A percentile compares a stretch with the other conserved stretches of the same genome.
Evolutionary conservation across 2,888 invertebrate species (phyloP).

Genomic region (Brachyopa scutellaris): DNA sequence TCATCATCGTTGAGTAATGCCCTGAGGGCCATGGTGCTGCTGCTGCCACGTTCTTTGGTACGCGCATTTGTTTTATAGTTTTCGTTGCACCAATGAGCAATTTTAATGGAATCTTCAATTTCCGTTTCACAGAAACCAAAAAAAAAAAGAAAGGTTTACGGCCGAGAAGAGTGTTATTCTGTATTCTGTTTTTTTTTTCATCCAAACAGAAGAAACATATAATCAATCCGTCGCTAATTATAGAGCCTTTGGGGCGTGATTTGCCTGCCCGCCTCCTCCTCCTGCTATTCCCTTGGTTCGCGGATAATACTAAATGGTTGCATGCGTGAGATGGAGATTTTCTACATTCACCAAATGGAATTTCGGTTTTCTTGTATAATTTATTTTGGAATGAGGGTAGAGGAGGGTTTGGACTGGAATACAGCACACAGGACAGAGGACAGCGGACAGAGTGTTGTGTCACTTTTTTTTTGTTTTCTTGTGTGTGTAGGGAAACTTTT

Average conservation of each 20-base stretch:
- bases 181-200: constrained; percentile 22
- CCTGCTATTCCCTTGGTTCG: constrained; percentile 21
- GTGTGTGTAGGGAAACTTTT: constrained; percentile 27
- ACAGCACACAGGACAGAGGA: constrained; percentile 6
- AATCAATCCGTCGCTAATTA: constrained; percentile 71
- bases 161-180: constrained; percentile 7
- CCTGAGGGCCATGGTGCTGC: constrained; percentile 32
- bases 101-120: constrained; percentile 73
- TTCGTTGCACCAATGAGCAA: constrained; percentile 67
- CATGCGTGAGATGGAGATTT: constrained; percentile 51
- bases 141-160: constrained; percentile 16
- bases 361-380: constrained; percentile 19
- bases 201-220: constrained; percentile 67
- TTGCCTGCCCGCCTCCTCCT: constrained; percentile 44
- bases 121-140: constrained; percentile 51
- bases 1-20: constrained; percentile 50
- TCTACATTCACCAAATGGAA: constrained; percentile 32
- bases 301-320: constrained; percentile 53
- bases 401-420: constrained; percentile 1
- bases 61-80: constrained; percentile 50
- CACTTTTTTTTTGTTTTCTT: constrained; percentile 24
- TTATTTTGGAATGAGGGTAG: constrained; percentile 30
- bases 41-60: constrained; percentile 22
- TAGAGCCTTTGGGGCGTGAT: constrained; percentile 70
- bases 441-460: constrained; percentile 26